Percentiles rank a stretch among this genome's conserved stretches.
Conservation (phyloP, 2,888 invertebrate species). For the Acrobasis suavella region DNA sequence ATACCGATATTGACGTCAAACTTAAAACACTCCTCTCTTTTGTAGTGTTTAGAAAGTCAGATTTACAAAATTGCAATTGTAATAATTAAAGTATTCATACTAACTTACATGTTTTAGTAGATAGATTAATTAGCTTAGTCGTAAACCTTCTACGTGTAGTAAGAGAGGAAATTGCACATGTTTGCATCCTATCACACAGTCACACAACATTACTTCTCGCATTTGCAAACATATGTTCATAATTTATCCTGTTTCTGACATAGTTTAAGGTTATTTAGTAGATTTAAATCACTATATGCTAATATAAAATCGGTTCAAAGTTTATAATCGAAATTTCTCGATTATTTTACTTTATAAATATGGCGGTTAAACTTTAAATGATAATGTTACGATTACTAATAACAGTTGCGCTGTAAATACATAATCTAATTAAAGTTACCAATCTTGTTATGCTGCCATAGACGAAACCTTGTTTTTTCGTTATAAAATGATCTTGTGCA, state of each 20-base stretch:
- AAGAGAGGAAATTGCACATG: slow-evolving; percentile 12
- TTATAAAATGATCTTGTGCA: slow-evolving; percentile 13
- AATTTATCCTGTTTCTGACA: no score
- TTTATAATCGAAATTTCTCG: no score
- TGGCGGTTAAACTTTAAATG: background rate
- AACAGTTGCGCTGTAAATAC: background rate
- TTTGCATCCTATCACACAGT: background rate
- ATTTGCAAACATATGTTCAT: background rate
- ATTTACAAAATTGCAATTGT: no score
- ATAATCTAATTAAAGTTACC: background rate
- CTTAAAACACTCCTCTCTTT: no score
- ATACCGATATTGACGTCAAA: no score
- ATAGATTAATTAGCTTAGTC: no score
- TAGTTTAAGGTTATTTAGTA: no score
- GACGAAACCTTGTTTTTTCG: slow-evolving; percentile 4
- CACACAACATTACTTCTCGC: background rate
- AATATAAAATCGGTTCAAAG: no score
- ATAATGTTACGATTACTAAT: background rate
- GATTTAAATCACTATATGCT: no score
- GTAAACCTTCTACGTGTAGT: background rate
- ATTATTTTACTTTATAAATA: background rate
- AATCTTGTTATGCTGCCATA: background rate
- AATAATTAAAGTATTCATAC: no score
- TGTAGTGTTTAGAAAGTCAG: no score
- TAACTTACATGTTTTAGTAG: no score